Evolutionary conservation across 2,113 vertebrate species (phyloP).

Genomic region (Miniopterus natalensis): DNA sequence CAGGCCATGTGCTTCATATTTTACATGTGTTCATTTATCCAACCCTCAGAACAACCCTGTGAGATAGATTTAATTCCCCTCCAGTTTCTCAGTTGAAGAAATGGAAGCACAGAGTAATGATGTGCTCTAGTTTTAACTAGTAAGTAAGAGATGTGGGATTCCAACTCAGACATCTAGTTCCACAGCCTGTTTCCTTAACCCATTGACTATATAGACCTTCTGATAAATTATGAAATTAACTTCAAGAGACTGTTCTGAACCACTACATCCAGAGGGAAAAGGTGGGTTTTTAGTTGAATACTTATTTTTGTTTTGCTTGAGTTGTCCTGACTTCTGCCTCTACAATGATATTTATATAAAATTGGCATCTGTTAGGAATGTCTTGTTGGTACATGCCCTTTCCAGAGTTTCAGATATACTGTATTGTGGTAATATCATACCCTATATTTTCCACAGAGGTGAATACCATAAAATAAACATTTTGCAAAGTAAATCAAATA

Average conservation of each 20-base stretch:
- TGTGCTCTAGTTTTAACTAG: neutral
- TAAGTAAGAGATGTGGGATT: neutral
- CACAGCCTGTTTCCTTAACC: neutral
- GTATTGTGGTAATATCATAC: constrained; percentile 44
- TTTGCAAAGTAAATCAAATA: constrained; percentile 60
- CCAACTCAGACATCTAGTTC: neutral
- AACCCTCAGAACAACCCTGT: neutral
- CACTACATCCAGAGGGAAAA: neutral
- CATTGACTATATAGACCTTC: neutral
- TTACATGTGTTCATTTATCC: neutral
- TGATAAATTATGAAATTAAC: constrained; percentile 30
- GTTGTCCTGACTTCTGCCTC: constrained; percentile 4
- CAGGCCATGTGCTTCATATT: neutral
- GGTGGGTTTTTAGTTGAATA: neutral
- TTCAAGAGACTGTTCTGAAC: neutral
- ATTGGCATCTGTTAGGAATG: constrained; percentile 39
- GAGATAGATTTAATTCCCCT: neutral
- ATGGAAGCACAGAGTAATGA: neutral
- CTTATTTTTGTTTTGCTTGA: constrained; percentile 54
- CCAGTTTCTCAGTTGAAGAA: neutral
- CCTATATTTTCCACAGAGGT: neutral
- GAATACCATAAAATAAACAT: constrained; percentile 31
- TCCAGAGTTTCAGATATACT: neutral
- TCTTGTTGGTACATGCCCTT: neutral
- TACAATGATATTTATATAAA: constrained; percentile 57